Evolutionary conservation across 2,888 invertebrate genomes (phyloP).

Genomic region (Ischnura elegans): DNA sequence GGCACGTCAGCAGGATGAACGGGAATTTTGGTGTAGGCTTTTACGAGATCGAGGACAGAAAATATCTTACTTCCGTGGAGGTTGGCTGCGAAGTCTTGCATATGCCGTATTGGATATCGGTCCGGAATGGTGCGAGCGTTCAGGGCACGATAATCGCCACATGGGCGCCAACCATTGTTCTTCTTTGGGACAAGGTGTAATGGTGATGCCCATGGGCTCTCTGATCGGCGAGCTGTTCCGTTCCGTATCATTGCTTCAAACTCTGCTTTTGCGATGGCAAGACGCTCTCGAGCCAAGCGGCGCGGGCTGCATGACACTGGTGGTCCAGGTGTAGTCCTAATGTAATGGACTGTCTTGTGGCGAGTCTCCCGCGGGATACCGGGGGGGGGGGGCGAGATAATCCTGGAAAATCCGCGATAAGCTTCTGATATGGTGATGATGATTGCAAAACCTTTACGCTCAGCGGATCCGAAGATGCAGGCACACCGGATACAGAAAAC

Average conservation of each 20-base stretch:
- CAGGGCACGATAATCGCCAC: conserved; percentile 75
- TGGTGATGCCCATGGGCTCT: conserved; percentile 73
- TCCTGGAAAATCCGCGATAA: background rate
- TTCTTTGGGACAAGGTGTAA: conserved; percentile 75
- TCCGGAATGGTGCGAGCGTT: conserved; percentile 77
- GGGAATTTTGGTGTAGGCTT: background rate
- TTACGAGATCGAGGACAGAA: background rate
- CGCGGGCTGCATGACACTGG: background rate
- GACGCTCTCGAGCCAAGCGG: background rate
- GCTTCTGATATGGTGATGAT: background rate
- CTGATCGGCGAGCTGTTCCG: background rate
- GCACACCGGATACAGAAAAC: background rate
- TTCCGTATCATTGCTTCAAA: no score
- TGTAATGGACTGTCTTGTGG: background rate
- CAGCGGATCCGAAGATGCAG: background rate
- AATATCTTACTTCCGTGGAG: background rate
- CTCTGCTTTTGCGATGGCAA: no score
- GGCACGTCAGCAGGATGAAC: background rate
- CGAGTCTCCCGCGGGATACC: background rate
- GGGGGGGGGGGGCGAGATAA: background rate
- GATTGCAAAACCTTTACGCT: background rate
- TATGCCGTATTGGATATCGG: conserved; percentile 67
- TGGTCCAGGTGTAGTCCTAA: background rate
- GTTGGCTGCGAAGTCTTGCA: background rate
- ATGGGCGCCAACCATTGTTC: conserved; percentile 74